These are phyloP conservation scores for Porites rus DNA, from an alignment of 92 coral and sea anemone genomes.

Conservation along the genomic window DNA sequence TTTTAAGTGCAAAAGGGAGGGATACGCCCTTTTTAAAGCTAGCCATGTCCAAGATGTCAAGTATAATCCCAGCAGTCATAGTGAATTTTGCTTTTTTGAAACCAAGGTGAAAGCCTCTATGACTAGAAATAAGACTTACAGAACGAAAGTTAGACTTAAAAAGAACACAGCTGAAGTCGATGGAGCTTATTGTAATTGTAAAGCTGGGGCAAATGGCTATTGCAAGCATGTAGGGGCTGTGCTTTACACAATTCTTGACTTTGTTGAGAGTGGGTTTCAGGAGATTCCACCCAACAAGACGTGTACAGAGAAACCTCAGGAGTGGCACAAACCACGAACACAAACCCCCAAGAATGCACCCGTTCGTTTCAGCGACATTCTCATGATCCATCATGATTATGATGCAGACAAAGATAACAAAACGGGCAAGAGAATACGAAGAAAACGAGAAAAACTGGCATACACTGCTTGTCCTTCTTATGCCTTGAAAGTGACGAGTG, in stretches of 20 bases:
- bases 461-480: conserved; percentile 33
- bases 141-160: neutral
- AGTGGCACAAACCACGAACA: conserved; percentile 44
- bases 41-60: conserved; percentile 24
- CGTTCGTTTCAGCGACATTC: conserved; percentile 11
- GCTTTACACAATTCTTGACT: conserved; percentile 46
- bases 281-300: conserved; percentile 44
- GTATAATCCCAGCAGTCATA: neutral
- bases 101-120: conserved; percentile 2
- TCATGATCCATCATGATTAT: conserved; percentile 12
- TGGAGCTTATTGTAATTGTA: conserved; percentile 12
- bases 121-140: neutral
- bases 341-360: neutral
- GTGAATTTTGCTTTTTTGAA: neutral
- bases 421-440: neutral
- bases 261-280: conserved; percentile 35
- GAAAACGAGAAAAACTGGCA: conserved; percentile 20
- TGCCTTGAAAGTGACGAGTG: conserved; percentile 12
- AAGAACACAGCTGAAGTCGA: conserved; percentile 17
- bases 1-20: conserved; percentile 16
- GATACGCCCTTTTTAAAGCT: conserved; percentile 10
- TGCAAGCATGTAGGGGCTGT: conserved; percentile 46
- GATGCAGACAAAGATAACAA: conserved; percentile 10
- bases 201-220: conserved; percentile 47
- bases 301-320: conserved; percentile 53